Evolutionary conservation across 2,113 vertebrate genomes (phyloP), one percentile per base, ranked within the genome.

Genomic region (Diphyllodes magnificus): DNA sequence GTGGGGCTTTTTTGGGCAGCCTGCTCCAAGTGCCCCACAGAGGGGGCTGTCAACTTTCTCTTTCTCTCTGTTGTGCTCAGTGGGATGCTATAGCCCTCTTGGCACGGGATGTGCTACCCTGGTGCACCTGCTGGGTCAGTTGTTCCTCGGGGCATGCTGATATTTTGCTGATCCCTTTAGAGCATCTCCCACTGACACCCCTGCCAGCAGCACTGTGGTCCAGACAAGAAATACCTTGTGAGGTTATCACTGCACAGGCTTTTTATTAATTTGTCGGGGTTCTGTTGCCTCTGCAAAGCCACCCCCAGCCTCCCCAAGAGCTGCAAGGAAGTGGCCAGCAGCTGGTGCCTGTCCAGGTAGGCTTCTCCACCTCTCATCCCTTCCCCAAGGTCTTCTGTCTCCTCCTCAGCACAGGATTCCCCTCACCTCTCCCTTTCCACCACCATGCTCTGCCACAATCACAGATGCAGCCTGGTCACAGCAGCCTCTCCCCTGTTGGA

Each of bases 331-430:
- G 42, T 11, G 20, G 22, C 37, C 31, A 70, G 45, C 0, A 1
- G 45, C 49, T 44, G 54, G 18, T 4, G 2, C 35, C 24, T 22
- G 13, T 39, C 5, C 10, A 8, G 44, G 6, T 24, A 37, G 28
- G 11, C 6, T 82, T 30, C n/a, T 63, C 22, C 20, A 50, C 13
- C 0, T 3, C 44, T 75, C 1, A 3, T 2, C 21, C 23, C 4
- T 69, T 65, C 40, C 24, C 6, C 40, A 47, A 65, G 12, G 7
- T 73, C 8, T 6, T 65, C 25, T 50, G 30, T 40, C 35, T 35
- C 18, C 44, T 54, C 6, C 30, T 47, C 5, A 2, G 35, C 33
- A 50, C 15, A 79, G 39, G 3, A 7, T 28, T 50, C 13, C 20
- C 14, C 12, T 40, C 10, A 4, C 10, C 21, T 49, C n/a, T 50